Evolutionary conservation across 2,888 invertebrate species (phyloP).

Genomic region (Acanthosoma haemorrhoidale): DNA sequence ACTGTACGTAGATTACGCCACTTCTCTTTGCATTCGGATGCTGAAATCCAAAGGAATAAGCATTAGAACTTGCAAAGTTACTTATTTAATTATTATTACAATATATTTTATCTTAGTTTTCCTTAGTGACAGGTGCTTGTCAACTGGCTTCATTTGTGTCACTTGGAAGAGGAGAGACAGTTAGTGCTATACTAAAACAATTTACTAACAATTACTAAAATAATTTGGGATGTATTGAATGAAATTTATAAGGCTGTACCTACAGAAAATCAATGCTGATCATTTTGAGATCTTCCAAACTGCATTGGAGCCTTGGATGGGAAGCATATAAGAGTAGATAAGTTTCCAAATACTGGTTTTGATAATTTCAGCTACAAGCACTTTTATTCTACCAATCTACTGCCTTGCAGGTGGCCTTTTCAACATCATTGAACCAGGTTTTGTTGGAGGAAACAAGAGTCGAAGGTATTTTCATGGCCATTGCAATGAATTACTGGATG

Average conservation of each 20-base stretch:
- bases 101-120: conserved; percentile 11
- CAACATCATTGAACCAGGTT: too few relatives aligned
- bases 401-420: too few relatives aligned
- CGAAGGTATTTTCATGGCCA: too few relatives aligned
- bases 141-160: conserved; percentile 38
- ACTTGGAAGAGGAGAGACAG: conserved; percentile 38
- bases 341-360: too few relatives aligned
- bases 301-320: background rate
- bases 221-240: conserved; percentile 22
- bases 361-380: too few relatives aligned
- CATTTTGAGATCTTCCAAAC: background rate
- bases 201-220: conserved; percentile 36
- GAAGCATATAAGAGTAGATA: background rate
- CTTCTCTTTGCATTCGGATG: conserved; percentile 37
- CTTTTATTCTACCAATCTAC: too few relatives aligned
- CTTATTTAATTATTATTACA: background rate
- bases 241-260: conserved; percentile 36
- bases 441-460: too few relatives aligned
- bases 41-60: conserved; percentile 33
- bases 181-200: conserved; percentile 40
- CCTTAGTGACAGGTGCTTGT: conserved; percentile 41
- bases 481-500: too few relatives aligned
- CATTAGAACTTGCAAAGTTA: background rate
- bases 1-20: conserved; percentile 37
- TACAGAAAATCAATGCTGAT: conserved; percentile 35